Conservation (phyloP, 1,140 invertebrate genomes). For the Cardiocondyla obscurior region DNA sequence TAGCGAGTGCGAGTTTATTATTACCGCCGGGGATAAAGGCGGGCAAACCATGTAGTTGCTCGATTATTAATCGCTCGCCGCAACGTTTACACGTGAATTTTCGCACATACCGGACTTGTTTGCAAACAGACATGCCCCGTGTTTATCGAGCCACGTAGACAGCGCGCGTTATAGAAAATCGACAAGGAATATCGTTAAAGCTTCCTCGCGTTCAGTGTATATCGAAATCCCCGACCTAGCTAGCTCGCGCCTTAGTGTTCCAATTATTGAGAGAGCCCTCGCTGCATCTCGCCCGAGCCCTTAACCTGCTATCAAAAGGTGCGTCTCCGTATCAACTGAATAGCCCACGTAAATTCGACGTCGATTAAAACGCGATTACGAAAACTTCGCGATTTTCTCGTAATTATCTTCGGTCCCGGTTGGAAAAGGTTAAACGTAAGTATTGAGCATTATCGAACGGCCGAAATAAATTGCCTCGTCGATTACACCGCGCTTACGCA, state of each 20-base stretch:
- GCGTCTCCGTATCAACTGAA: neutral
- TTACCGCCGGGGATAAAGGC: neutral
- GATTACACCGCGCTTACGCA: no score
- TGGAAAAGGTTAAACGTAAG: no score
- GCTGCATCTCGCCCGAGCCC: neutral
- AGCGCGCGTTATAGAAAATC: neutral
- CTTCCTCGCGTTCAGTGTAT: slow-evolving; percentile 5
- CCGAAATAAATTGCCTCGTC: no score
- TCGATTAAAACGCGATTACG: neutral
- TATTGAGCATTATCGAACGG: no score
- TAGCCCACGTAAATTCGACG: neutral
- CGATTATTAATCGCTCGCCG: slow-evolving; percentile 5
- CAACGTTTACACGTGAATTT: slow-evolving; percentile 21
- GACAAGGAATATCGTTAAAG: neutral
- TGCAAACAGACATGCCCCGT: slow-evolving; percentile 23
- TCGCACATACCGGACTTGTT: slow-evolving; percentile 22
- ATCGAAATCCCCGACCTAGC: neutral
- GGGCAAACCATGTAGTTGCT: neutral
- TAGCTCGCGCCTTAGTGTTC: neutral
- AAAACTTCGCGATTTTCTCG: neutral
- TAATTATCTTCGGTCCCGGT: neutral
- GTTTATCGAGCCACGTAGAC: neutral
- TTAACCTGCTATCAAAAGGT: neutral
- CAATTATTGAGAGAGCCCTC: neutral
- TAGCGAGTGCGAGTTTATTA: neutral